phyloP scores from a whole-genome alignment of 2,113 vertebrate genomes.

The Heteronetta atricapilla region DNA sequence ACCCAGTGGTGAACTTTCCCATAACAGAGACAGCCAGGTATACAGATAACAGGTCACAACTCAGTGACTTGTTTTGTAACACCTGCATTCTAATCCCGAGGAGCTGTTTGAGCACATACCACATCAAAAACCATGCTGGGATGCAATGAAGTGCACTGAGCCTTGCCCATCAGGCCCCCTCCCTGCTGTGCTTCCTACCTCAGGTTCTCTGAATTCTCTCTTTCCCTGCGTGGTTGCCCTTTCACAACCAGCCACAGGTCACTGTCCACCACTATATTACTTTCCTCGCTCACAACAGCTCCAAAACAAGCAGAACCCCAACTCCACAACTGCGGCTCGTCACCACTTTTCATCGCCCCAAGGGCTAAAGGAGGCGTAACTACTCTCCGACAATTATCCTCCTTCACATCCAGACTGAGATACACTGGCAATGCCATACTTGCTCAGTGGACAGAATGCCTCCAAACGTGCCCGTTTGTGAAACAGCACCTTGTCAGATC shows the following conservation, averaged over 20 bases:
- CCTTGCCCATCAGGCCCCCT: not conserved
- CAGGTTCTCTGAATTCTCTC: not conserved
- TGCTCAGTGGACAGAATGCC: not conserved
- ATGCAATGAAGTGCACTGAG: conserved; percentile 20
- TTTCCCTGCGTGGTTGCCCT: no score
- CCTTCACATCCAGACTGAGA: not conserved
- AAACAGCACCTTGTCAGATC: not conserved
- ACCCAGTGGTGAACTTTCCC: not conserved
- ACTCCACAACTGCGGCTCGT: not conserved
- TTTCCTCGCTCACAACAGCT: not conserved
- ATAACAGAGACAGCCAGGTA: not conserved
- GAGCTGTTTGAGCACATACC: not conserved
- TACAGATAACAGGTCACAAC: not conserved
- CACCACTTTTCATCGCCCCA: not conserved
- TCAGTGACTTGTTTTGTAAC: not conserved
- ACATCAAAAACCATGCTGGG: not conserved
- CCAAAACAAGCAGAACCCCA: not conserved
- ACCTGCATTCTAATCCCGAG: not conserved
- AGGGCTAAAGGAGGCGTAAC: not conserved
- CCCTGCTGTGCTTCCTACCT: not conserved
- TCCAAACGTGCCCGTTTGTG: not conserved
- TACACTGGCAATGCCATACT: rapidly evolving
- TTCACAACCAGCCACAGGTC: no score
- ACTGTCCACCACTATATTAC: no score
- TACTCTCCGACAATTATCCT: not conserved